Base-by-base conservation (phyloP, 1,140 invertebrate genomes). In the Drosophila nikananu region DNA sequence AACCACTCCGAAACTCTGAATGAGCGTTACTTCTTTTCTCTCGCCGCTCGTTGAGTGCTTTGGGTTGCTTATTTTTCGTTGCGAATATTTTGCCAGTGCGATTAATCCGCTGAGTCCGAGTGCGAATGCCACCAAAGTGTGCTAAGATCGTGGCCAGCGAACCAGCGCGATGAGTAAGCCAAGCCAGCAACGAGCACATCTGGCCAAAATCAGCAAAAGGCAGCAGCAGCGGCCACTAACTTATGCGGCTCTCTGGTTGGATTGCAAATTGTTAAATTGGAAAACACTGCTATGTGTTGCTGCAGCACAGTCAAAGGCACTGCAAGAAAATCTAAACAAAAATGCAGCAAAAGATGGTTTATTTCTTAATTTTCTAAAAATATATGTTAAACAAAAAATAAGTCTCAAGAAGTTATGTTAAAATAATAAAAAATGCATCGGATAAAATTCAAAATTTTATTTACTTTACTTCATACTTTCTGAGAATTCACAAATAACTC, bases 251-350 rank as follows among this genome's bases (percentile, higher is more conserved):
- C 80, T 80, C 70, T 52, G 83, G 65, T 68, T 83, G 80, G 66
- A 87, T 83, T 89, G 83, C 84, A 87, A 87, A 89, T 87, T 76
- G 74, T 68, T 62, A 83, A 75, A 86, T 82, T 75, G 73, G 81
- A 44, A 78, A 79, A 71, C 39, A 55, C 39, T n/a, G n/a, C n/a
- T n/a, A n/a, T n/a, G n/a, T n/a, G n/a, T n/a, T 77, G 66, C 81
- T 73, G 63, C 81, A 81, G 54, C 65, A 66, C 63, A 63, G 7
- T 17, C 58, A 37, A 7, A 39, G 23, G 41, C 64, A 67, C 64
- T 12, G 21, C 2, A 12, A 17, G 27, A 48, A 67, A 64, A 64
- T 15, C 5, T n/a, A 9, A 7, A 1, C 3, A 13, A 51, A 32
- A 60, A 49, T 48, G 0, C 3, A 37, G 5, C 5, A 37, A 23